phyloP scores from a whole-genome alignment of 2,113 vertebrate genomes.

The Loxodonta africana region DNA sequence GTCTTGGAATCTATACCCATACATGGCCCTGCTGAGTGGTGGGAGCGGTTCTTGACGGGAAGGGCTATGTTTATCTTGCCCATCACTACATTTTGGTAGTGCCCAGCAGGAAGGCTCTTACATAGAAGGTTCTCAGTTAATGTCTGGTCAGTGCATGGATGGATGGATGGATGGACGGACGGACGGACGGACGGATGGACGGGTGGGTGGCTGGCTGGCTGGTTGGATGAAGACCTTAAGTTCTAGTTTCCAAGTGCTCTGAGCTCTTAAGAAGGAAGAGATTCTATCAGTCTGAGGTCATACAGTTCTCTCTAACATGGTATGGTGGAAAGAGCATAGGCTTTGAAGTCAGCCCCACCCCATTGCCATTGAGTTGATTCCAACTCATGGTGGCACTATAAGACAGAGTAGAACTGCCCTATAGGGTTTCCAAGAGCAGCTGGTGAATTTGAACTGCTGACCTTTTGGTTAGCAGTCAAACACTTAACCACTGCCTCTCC shows the following conservation, averaged over 20 bases:
- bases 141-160: background rate
- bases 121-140: background rate
- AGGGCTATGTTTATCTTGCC: background rate
- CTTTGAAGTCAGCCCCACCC: no score
- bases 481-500: background rate
- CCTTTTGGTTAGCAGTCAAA: no score
- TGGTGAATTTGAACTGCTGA: no score
- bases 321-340: no score
- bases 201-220: background rate
- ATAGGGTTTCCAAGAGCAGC: no score
- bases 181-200: no score
- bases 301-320: background rate
- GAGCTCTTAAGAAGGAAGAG: slow-evolving; percentile 40
- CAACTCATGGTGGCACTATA: no score
- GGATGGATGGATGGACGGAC: no score
- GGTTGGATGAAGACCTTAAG: background rate
- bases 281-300: background rate
- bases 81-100: background rate
- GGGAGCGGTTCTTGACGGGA: background rate
- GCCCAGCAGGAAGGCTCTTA: background rate
- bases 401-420: no score
- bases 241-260: slow-evolving; percentile 48
- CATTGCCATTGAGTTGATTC: no score
- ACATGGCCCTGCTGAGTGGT: background rate
- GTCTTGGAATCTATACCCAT: background rate